Evolutionary conservation across 2,797 vertebrate species (phyloP).

Genomic region (Acridotheres tristis): DNA sequence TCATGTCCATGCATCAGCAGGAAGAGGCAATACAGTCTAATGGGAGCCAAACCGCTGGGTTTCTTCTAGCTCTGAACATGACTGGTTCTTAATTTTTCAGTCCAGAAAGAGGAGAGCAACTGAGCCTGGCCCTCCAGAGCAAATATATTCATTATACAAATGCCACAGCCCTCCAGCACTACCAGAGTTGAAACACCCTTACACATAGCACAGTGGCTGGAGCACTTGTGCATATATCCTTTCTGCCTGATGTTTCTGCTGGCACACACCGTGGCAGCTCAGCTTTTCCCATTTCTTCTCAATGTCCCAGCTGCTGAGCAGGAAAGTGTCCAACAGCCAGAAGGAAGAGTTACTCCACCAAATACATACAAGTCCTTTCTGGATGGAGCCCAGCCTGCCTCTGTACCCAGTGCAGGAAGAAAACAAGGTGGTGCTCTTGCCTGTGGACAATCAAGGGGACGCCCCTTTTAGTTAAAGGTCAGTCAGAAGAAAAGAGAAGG

Average conservation of each 20-base stretch:
- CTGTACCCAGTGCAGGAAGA: background rate
- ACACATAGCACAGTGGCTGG: background rate
- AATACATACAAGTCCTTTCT: background rate
- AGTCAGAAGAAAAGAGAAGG: background rate
- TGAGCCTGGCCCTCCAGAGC: background rate
- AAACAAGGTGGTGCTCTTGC: background rate
- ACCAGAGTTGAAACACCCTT: background rate
- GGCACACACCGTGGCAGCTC: background rate
- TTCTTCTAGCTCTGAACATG: background rate
- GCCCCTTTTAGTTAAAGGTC: constrained; percentile 16
- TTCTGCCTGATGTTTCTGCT: background rate
- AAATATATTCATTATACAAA: background rate
- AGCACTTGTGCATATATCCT: background rate
- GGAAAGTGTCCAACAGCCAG: background rate
- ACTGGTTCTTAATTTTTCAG: background rate
- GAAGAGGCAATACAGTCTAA: background rate
- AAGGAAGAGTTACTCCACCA: background rate
- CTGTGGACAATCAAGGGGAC: background rate
- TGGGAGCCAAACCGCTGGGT: background rate
- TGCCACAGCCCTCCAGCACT: background rate
- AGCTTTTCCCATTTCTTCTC: background rate
- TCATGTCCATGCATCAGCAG: background rate
- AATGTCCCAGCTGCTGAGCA: background rate
- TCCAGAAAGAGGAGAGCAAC: background rate
- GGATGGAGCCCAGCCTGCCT: background rate